Conservation (phyloP, 1,140 invertebrate species). For the Thaumetopoea pityocampa region DNA sequence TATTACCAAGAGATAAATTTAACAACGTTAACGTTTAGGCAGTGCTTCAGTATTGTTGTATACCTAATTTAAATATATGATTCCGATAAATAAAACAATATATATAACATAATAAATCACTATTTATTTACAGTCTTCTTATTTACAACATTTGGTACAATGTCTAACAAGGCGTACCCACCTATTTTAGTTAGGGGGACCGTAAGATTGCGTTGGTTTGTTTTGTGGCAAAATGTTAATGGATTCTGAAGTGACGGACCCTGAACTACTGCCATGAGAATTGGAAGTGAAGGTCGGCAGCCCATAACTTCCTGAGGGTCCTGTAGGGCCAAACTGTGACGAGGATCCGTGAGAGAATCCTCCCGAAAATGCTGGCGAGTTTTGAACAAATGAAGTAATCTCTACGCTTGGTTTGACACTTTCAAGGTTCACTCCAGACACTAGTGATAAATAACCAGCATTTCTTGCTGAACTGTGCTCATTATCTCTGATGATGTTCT, state of each 20-base stretch:
- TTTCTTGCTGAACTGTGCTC: constrained; percentile 53
- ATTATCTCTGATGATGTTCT: constrained; percentile 53
- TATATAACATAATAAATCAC: constrained; percentile 3
- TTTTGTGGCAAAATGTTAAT: constrained; percentile 29
- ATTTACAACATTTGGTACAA: constrained; percentile 7
- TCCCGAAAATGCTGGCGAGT: constrained; percentile 27
- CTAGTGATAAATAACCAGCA: constrained; percentile 49
- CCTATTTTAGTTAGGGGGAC: constrained; percentile 26
- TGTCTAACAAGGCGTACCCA: constrained; percentile 4
- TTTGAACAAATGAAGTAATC: constrained; percentile 56
- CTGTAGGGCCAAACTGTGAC: too few relatives aligned
- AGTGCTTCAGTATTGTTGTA: neutral
- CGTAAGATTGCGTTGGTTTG: constrained; percentile 29
- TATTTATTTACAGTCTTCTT: constrained; percentile 26
- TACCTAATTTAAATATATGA: neutral
- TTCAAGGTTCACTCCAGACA: constrained; percentile 57
- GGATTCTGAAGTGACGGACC: constrained; percentile 15
- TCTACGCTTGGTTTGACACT: constrained; percentile 58
- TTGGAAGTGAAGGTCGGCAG: constrained; percentile 13
- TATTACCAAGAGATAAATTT: constrained; percentile 28
- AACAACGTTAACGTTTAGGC: constrained; percentile 1
- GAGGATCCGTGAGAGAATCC: too few relatives aligned
- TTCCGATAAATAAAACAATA: constrained; percentile 4
- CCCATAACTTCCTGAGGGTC: constrained; percentile 40
- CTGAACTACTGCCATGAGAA: too few relatives aligned